Evolutionary conservation across 2,797 vertebrate species (phyloP).

Genomic region (Mionectes olivaceus): DNA sequence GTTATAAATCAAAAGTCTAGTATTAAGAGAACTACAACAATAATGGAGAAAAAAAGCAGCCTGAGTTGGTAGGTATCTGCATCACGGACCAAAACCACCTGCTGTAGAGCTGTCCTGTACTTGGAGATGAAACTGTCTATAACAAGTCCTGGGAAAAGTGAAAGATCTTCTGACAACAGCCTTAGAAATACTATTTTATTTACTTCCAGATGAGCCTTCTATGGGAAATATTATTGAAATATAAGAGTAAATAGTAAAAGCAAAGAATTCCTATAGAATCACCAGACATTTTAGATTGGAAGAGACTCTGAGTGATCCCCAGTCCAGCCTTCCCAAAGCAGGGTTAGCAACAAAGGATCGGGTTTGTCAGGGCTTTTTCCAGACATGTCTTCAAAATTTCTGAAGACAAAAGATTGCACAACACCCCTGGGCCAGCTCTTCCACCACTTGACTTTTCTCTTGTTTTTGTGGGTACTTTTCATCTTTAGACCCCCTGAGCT

Average conservation of each 20-base stretch:
- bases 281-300: neutral
- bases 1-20: neutral
- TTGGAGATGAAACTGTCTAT: fast-evolving
- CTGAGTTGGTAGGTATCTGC: neutral
- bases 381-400: neutral
- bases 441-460: neutral
- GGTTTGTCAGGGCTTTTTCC: neutral
- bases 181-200: neutral
- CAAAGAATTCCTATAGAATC: neutral
- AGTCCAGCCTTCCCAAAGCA: neutral
- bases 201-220: neutral
- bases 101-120: neutral
- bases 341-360: neutral
- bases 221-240: neutral
- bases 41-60: neutral
- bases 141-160: neutral
- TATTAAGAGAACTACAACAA: neutral
- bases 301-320: neutral
- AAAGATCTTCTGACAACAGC: neutral
- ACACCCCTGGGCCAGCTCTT: neutral
- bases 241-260: neutral
- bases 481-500: neutral
- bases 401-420: neutral
- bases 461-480: neutral
- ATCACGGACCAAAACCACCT: neutral